These are phyloP conservation scores for Arrhamphus sclerolepis DNA, from an alignment of 2,797 vertebrate species.

Conservation along the genomic window DNA sequence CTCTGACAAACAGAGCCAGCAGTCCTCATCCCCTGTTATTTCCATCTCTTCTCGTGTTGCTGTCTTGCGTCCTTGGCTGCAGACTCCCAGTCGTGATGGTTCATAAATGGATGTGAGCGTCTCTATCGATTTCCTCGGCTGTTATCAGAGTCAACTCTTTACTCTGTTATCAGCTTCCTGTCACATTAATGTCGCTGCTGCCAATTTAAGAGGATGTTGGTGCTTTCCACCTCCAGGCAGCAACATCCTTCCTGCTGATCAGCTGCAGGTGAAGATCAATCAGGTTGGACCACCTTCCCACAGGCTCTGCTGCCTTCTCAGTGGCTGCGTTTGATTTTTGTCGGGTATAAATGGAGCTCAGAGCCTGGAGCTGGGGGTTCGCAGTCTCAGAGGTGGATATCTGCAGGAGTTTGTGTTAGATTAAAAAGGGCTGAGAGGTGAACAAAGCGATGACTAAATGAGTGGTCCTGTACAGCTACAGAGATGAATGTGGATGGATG, in stretches of 20 bases:
- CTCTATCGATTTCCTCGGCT: neutral
- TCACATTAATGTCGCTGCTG: slow-evolving; percentile 3
- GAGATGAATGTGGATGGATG: too few species aligned
- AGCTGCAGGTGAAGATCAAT: neutral
- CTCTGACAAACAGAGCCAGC: too few species aligned
- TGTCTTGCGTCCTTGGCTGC: too few species aligned
- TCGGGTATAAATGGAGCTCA: neutral
- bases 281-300: neutral
- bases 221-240: neutral
- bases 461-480: too few species aligned
- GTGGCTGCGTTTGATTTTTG: neutral
- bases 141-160: neutral
- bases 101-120: neutral
- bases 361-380: neutral
- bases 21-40: too few species aligned
- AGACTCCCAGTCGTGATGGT: neutral
- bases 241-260: slow-evolving; percentile 1
- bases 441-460: too few species aligned
- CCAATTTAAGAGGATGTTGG: neutral
- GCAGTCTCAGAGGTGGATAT: too few species aligned
- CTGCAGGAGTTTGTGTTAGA: too few species aligned
- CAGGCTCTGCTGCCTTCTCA: neutral
- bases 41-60: too few species aligned
- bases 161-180: neutral
- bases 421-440: too few species aligned